phyloP scores from a whole-genome alignment of 2,797 vertebrate genomes.

The Danio choprae region DNA sequence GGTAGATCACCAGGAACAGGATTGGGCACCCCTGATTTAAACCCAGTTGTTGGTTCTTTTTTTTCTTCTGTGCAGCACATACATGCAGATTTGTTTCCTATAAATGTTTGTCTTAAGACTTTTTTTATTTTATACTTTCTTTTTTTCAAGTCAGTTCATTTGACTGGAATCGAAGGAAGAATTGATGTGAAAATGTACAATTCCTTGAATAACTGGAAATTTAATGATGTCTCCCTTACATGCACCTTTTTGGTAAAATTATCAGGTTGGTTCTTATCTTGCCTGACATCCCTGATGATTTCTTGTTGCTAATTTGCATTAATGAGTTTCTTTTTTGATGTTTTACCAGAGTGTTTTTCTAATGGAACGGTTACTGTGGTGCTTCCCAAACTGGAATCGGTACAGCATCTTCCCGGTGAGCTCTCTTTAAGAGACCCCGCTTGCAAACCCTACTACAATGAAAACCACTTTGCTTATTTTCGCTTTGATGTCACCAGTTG shows the following conservation, averaged over 20 bases:
- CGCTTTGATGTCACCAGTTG: slow-evolving; percentile 24
- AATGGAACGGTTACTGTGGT: slow-evolving; percentile 29
- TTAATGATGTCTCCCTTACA: slow-evolving; percentile 1
- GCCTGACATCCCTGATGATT: background rate
- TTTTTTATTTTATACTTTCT: background rate
- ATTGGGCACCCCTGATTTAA: too few relatives aligned
- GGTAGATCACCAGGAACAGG: too few relatives aligned
- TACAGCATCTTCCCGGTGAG: background rate
- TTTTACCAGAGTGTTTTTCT: slow-evolving; percentile 38
- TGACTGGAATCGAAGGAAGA: background rate
- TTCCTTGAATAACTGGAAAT: background rate
- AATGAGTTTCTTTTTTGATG: background rate
- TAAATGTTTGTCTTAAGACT: background rate
- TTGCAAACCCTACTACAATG: slow-evolving; percentile 16
- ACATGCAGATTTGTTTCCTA: too few relatives aligned
- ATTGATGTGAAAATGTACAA: slow-evolving; percentile 19
- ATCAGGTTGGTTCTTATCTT: slow-evolving; percentile 9
- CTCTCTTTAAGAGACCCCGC: slow-evolving; percentile 22
- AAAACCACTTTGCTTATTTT: slow-evolving; percentile 30
- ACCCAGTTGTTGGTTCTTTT: too few relatives aligned
- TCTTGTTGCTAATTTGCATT: background rate
- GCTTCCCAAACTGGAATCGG: slow-evolving; percentile 39
- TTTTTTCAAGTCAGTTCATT: slow-evolving; percentile 10
- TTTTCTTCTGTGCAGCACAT: background rate
- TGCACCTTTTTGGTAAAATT: slow-evolving; percentile 24